Evolutionary conservation across 92 coral and sea anemone species (phyloP).

Genomic region (Montipora capitata): DNA sequence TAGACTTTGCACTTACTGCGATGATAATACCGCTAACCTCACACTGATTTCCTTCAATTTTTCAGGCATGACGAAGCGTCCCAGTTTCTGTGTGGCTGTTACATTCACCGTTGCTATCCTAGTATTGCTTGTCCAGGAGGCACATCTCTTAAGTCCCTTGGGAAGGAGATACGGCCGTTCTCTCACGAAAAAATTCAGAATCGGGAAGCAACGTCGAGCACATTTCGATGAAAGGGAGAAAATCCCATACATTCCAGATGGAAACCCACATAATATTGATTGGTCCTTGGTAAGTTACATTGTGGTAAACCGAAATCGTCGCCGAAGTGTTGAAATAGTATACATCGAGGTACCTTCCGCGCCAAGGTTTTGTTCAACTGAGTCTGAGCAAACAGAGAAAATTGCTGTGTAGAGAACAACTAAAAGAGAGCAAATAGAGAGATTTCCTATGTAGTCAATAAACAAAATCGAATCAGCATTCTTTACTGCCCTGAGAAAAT

Average conservation of each 20-base stretch:
- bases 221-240: neutral
- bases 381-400: too few relatives aligned
- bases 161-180: conserved; percentile 50
- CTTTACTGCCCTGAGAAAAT: too few relatives aligned
- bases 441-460: too few relatives aligned
- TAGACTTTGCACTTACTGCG: too few relatives aligned
- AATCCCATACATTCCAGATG: neutral
- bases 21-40: too few relatives aligned
- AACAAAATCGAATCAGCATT: too few relatives aligned
- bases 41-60: neutral
- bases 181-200: neutral
- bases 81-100: neutral
- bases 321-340: too few relatives aligned
- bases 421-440: too few relatives aligned
- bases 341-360: too few relatives aligned
- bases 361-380: too few relatives aligned
- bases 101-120: neutral
- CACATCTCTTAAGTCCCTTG: neutral
- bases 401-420: too few relatives aligned
- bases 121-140: conserved; percentile 22
- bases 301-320: too few relatives aligned
- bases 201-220: neutral
- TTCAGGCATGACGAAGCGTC: conserved; percentile 18
- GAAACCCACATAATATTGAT: neutral
- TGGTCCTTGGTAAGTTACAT: neutral